Evolutionary conservation across 1,140 invertebrate genomes (phyloP).

Genomic region (Choristoneura fumiferana): DNA sequence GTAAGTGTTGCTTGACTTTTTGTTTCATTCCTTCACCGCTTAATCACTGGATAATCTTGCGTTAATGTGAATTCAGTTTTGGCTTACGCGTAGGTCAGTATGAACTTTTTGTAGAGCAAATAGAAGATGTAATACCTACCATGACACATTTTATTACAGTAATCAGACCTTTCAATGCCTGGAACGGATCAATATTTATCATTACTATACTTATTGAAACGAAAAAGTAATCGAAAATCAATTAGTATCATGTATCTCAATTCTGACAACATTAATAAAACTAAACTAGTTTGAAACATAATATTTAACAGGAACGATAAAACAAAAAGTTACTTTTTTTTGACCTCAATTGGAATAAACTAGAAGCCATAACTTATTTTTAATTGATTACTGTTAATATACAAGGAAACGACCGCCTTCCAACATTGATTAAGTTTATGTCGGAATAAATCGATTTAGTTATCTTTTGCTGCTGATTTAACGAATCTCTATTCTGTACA

Average conservation of each 20-base stretch:
- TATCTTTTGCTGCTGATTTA: constrained; percentile 31
- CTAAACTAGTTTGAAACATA: constrained; percentile 41
- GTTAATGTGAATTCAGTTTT: constrained; percentile 56
- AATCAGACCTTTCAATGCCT: too few species aligned
- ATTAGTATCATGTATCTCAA: background rate
- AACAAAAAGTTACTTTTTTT: constrained; percentile 47
- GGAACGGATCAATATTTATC: too few species aligned
- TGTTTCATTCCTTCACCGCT: constrained; percentile 59
- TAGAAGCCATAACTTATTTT: constrained; percentile 50
- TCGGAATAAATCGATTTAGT: constrained; percentile 41
- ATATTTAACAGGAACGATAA: constrained; percentile 51
- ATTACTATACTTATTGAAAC: too few species aligned
- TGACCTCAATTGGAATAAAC: constrained; percentile 37
- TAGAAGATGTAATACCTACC: too few species aligned
- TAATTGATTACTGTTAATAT: constrained; percentile 63
- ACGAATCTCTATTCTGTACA: constrained; percentile 23
- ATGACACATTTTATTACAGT: too few species aligned
- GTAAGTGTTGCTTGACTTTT: constrained; percentile 62
- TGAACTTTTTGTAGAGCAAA: too few species aligned
- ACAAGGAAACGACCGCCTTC: constrained; percentile 49
- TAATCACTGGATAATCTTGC: constrained; percentile 68
- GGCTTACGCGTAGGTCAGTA: constrained; percentile 22
- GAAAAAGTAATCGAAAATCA: background rate
- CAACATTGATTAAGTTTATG: constrained; percentile 52
- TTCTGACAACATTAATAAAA: constrained; percentile 23